phyloP scores from a whole-genome alignment of 2,888 invertebrate species.

The Euphydryas editha region DNA sequence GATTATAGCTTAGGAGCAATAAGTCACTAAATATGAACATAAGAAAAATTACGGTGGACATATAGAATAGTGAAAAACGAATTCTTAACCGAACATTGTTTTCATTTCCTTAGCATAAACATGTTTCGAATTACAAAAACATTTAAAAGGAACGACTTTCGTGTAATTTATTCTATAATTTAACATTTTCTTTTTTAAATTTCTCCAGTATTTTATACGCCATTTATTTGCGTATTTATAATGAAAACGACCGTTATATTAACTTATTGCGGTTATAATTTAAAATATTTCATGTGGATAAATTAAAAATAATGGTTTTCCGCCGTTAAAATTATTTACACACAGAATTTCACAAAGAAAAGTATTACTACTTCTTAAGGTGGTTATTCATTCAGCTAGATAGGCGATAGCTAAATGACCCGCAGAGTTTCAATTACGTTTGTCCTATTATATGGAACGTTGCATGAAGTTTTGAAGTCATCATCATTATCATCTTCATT shows the following conservation, averaged over 20 bases:
- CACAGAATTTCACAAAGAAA: slow-evolving; percentile 4
- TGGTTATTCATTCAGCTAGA: neutral
- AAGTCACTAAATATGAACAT: too few relatives aligned
- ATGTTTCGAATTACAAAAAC: neutral
- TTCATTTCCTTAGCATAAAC: neutral
- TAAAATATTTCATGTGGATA: slow-evolving; percentile 12
- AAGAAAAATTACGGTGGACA: too few relatives aligned
- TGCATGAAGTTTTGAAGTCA: too few relatives aligned
- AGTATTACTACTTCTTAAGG: neutral
- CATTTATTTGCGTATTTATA: slow-evolving; percentile 1
- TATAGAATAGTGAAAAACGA: too few relatives aligned
- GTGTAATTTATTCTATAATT: neutral
- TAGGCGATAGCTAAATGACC: neutral
- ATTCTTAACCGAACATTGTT: too few relatives aligned
- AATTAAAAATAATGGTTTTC: slow-evolving; percentile 13
- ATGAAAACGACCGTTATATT: neutral
- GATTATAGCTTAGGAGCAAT: too few relatives aligned
- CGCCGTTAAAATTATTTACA: slow-evolving; percentile 11
- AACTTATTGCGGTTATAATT: slow-evolving; percentile 8
- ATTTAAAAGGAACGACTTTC: neutral
- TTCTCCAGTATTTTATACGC: neutral
- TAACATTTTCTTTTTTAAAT: neutral
- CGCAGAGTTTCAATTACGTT: neutral
- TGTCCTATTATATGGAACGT: too few relatives aligned
- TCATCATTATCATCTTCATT: too few relatives aligned